These are phyloP conservation scores for Phymorhynchus buccinoides DNA, from an alignment of 1,140 invertebrate species.

Conservation along the genomic window DNA sequence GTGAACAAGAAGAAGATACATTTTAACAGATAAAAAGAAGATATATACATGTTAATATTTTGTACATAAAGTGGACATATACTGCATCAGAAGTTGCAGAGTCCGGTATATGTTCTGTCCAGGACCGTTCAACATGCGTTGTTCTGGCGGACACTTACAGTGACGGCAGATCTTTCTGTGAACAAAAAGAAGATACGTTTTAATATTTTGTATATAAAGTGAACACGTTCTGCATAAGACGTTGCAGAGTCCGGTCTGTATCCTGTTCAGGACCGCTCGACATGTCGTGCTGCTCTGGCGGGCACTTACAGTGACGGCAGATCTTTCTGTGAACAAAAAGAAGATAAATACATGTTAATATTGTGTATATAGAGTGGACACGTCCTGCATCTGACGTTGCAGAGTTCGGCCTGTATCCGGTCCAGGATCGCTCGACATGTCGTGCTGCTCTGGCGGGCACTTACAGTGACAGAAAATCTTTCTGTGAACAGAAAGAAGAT, in stretches of 20 bases:
- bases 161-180: conserved; percentile 82
- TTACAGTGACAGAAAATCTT: conserved; percentile 83
- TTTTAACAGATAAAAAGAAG: not conserved
- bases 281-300: conserved; percentile 81
- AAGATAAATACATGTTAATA: not conserved
- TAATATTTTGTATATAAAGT: no score
- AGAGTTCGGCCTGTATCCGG: conserved; percentile 61
- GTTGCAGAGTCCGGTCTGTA: no score
- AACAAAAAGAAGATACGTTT: conserved; percentile 42
- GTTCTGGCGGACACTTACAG: conserved; percentile 81
- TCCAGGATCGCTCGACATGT: conserved; percentile 68
- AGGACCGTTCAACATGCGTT: not conserved
- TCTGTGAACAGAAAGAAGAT: conserved; percentile 72
- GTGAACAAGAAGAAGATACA: conserved; percentile 58
- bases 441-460: conserved; percentile 81
- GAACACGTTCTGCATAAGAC: conserved; percentile 8
- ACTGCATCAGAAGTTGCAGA: not conserved
- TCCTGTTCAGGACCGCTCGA: conserved; percentile 34
- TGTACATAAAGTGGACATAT: not conserved
- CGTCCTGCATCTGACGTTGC: conserved; percentile 65
- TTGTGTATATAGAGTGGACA: not conserved
- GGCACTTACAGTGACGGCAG: conserved; percentile 82
- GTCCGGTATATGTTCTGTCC: not conserved
- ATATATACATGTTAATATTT: not conserved
- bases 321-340: conserved; percentile 78